phyloP scores from a whole-genome alignment of 2,797 vertebrate species.

The Pogonophryne albipinna region DNA sequence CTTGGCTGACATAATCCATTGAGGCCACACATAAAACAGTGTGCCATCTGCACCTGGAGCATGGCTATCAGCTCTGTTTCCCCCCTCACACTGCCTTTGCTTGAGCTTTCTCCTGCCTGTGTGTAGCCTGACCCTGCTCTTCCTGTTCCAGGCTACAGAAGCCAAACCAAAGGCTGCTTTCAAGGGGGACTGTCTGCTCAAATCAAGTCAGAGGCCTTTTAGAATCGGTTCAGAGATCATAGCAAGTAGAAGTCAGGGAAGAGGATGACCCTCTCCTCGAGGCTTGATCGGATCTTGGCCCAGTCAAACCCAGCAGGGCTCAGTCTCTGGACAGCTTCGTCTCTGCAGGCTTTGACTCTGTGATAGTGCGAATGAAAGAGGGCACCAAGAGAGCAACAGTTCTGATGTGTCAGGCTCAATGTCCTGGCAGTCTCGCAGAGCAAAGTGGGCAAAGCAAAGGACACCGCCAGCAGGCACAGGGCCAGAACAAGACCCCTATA shows the following conservation, averaged over 20 bases:
- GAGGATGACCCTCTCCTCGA: constrained; percentile 86
- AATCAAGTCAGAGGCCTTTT: constrained; percentile 87
- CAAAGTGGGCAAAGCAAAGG: constrained; percentile 85
- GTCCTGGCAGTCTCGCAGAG: constrained; percentile 84
- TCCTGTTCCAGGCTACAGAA: constrained; percentile 84
- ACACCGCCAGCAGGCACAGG: constrained; percentile 84
- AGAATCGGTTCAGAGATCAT: constrained; percentile 87
- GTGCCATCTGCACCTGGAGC: constrained; percentile 87
- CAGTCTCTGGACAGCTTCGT: constrained; percentile 84
- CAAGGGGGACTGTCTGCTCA: constrained; percentile 86
- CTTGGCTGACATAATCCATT: constrained; percentile 85
- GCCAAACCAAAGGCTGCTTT: constrained; percentile 87
- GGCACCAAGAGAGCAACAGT: constrained; percentile 84
- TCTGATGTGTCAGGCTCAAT: constrained; percentile 86
- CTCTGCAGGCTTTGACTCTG: constrained; percentile 85
- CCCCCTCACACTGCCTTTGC: constrained; percentile 61
- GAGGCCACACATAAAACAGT: constrained; percentile 87
- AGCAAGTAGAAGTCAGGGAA: constrained; percentile 85
- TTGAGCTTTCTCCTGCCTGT: constrained; percentile 79
- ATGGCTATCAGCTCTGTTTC: constrained; percentile 78
- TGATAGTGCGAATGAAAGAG: constrained; percentile 86
- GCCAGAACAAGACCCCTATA: constrained; percentile 81
- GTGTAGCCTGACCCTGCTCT: constrained; percentile 84
- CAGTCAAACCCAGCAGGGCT: constrained; percentile 85
- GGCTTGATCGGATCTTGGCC: constrained; percentile 88